Base-by-base conservation (phyloP, 2,113 vertebrate genomes). In the Conger conger region DNA sequence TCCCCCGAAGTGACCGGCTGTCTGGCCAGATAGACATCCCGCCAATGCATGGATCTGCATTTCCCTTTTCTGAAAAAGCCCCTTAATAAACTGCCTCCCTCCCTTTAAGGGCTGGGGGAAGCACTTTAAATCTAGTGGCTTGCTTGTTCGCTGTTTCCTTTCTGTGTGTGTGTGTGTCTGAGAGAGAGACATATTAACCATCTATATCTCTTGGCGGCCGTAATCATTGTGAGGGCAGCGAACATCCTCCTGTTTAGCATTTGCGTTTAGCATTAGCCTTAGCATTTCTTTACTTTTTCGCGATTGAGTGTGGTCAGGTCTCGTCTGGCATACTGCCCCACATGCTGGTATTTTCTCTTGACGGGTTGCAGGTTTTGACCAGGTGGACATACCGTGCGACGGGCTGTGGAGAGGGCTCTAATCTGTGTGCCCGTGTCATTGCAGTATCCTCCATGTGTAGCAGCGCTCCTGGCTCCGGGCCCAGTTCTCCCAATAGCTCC, bases 381-480 rank as follows among this genome's bases (percentile, higher is more conserved):
- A 76, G 33, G 8, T 15, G 83, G 82, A n/a, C 36, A 35, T 33
- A 33, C 57, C 40, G 27, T 45, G 73, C 53, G 35, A 37, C 15
- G 16, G 30, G 0, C 17, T 16, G n/a, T 13, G 35, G 30, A 40
- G 76, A n/a, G 37, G 8, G 38, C 36, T 50, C 76, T 81, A 27
- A 63, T 80, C 54, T 45, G 36, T 60, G n/a, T 23, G 57, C 27
- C 33, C 27, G 4, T 79, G 80, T 83, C 80, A 33, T 50, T 86
- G 20, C 86, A 96, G 96, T 95, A 89, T 95, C 96, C 2, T 94
- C 96, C 1, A 93, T 96, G 85, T 96, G 95, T 92, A 96, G 93
- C 94, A 97, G 96, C 15, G 96, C 96, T 18, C 96, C 96, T 0
- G 96, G 96, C 86, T 97, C 96, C 0, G 96, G 96, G 63, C 96